Conservation (phyloP, 2,888 invertebrate species). For the Drepana falcataria region DNA sequence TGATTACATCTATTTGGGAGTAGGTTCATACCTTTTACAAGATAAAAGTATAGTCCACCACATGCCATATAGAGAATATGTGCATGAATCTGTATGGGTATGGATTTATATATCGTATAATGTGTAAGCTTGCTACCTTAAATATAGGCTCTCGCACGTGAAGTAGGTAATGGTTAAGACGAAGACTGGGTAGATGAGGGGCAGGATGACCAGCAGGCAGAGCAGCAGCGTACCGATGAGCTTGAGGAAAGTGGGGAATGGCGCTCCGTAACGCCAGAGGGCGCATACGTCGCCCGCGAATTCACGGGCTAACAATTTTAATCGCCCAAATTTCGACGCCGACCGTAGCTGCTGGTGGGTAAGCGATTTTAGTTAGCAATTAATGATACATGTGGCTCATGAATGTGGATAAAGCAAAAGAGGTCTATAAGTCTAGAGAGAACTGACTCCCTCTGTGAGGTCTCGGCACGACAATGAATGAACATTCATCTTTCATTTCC, state of each 20-base stretch:
- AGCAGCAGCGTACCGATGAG: conserved; percentile 62
- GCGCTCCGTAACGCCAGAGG: conserved; percentile 68
- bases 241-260: conserved; percentile 72
- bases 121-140: conserved; percentile 41
- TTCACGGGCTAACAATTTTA: conserved; percentile 49
- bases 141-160: conserved; percentile 55
- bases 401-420: neutral
- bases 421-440: neutral
- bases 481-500: no score
- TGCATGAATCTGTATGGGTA: no score
- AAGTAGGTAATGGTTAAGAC: conserved; percentile 52
- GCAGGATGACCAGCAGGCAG: conserved; percentile 54
- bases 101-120: no score
- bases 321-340: conserved; percentile 49
- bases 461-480: no score
- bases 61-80: no score
- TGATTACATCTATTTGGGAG: no score
- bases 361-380: conserved; percentile 5
- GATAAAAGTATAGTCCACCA: no score
- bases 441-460: no score
- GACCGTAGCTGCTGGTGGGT: conserved; percentile 51
- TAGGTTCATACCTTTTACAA: no score
- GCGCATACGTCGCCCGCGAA: conserved; percentile 55
- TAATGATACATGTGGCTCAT: neutral
- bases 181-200: conserved; percentile 62